These are phyloP conservation scores for Tethya wilhelma DNA, from an alignment of 37 sponge, comb jelly and placozoan species.

Conservation along the genomic window DNA sequence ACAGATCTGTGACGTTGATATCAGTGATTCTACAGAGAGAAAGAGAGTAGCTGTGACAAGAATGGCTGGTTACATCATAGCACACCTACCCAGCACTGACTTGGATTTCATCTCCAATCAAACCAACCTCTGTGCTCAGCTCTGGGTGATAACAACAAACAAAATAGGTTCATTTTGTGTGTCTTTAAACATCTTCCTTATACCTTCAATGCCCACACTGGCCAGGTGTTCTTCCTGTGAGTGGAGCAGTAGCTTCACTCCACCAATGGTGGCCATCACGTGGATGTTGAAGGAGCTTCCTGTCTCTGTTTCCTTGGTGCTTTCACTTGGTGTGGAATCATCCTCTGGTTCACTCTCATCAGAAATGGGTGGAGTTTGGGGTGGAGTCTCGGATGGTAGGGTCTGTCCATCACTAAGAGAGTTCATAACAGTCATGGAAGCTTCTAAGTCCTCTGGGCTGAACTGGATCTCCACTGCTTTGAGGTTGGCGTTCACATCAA, in stretches of 20 bases:
- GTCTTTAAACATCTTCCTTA: neutral
- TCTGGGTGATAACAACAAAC: slow-evolving; percentile 3
- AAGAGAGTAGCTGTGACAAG: neutral
- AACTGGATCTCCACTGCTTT: slow-evolving; percentile 22
- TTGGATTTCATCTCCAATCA: neutral
- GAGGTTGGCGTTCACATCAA: slow-evolving; percentile 30
- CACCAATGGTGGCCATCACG: slow-evolving; percentile 15
- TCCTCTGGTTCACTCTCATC: neutral
- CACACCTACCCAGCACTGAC: slow-evolving; percentile 22
- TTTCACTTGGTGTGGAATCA: neutral
- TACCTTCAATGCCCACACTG: neutral
- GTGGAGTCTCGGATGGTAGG: neutral
- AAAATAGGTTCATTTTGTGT: neutral
- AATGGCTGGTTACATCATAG: neutral
- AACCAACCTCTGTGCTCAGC: neutral
- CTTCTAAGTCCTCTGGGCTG: slow-evolving; percentile 53
- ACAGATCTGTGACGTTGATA: slow-evolving; percentile 11
- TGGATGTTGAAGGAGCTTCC: neutral
- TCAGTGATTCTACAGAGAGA: slow-evolving; percentile 3
- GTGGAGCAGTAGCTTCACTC: slow-evolving; percentile 21
- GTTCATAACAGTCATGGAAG: slow-evolving; percentile 27
- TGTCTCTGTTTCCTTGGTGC: neutral
- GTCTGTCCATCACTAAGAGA: slow-evolving; percentile 24
- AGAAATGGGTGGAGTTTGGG: neutral
- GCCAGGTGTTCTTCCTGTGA: neutral